phyloP scores from a whole-genome alignment of 2,888 invertebrate species.

The Phasia obesa region DNA sequence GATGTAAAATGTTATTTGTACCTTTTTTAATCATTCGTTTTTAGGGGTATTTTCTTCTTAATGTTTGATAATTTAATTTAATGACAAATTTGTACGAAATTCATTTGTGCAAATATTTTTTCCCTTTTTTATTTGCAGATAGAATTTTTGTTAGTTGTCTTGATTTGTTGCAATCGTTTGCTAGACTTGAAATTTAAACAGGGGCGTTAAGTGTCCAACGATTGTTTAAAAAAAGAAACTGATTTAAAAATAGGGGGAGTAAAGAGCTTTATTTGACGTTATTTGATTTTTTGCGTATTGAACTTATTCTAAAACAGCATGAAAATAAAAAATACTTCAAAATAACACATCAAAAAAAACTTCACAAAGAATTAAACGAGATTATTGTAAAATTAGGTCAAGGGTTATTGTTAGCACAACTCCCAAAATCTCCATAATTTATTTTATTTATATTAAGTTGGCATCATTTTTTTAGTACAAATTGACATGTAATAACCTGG shows the following conservation, averaged over 20 bases:
- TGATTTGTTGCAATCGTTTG: conserved; percentile 20
- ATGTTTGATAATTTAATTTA: conserved; percentile 66
- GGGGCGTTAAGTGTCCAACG: conserved; percentile 10
- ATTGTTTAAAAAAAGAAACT: neutral
- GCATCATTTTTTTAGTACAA: no score
- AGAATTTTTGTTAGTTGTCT: neutral
- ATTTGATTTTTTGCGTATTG: no score
- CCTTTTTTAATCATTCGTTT: neutral
- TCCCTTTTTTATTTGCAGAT: neutral
- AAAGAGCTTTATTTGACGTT: neutral
- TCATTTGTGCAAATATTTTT: conserved; percentile 37
- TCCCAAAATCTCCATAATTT: no score
- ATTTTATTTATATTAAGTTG: no score
- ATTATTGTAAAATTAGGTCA: no score
- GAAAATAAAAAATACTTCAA: no score
- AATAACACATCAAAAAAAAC: no score
- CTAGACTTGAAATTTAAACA: conserved; percentile 39
- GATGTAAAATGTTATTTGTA: conserved; percentile 8
- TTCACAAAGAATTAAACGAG: no score
- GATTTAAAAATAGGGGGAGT: neutral
- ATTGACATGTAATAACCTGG: no score
- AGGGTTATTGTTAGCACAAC: no score
- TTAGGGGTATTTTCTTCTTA: neutral
- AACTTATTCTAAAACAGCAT: no score
- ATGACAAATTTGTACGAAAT: conserved; percentile 62